A percentile compares a stretch with the other conserved stretches of the same genome.
Conservation (phyloP, 1,140 invertebrate species). For the Polypedilum pembai region DNA sequence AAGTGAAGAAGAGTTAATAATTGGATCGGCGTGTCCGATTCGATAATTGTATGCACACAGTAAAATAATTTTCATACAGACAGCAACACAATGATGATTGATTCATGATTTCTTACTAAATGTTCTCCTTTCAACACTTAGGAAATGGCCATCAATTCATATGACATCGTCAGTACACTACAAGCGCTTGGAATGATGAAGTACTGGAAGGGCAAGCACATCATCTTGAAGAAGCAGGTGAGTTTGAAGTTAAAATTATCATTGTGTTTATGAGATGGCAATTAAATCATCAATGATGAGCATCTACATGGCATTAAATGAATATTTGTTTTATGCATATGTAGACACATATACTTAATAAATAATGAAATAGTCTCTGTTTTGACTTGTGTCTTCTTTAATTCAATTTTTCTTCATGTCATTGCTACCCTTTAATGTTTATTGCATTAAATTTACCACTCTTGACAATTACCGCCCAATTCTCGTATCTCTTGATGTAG, state of each 20-base stretch:
- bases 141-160: conserved; percentile 93
- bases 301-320: neutral
- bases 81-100: neutral
- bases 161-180: conserved; percentile 96
- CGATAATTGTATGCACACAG: neutral
- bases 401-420: no score
- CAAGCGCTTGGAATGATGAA: conserved; percentile 96
- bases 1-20: neutral
- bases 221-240: conserved; percentile 90
- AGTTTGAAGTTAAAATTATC: conserved; percentile 33
- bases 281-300: neutral
- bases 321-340: neutral
- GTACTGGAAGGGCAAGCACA: conserved; percentile 98
- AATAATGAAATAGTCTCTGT: no score
- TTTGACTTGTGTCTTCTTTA: no score
- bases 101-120: neutral
- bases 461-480: no score
- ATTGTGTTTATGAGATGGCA: neutral
- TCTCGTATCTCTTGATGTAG: no score
- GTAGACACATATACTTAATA: no score
- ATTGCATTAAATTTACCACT: no score
- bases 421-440: no score
- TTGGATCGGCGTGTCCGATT: neutral
- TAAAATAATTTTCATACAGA: neutral
- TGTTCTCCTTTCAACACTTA: conserved; percentile 39